phyloP scores from a whole-genome alignment of 2,797 vertebrate genomes.

The Poeciliopsis gracilis region DNA sequence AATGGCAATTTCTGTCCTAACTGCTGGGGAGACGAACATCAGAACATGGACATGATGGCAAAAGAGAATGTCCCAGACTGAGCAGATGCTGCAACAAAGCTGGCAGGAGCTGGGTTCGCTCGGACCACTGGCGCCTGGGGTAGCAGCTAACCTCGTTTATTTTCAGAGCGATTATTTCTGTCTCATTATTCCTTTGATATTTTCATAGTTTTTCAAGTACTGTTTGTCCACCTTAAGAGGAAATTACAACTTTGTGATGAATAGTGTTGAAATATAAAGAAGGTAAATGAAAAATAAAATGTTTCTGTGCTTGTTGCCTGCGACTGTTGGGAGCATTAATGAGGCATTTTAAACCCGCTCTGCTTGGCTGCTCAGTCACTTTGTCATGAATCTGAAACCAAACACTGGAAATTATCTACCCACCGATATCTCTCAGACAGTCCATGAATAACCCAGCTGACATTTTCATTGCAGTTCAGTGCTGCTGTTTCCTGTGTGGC shows the following conservation, averaged over 20 bases:
- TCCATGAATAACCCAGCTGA: background rate
- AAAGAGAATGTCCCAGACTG: background rate
- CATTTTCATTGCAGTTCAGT: background rate
- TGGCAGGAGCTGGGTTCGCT: background rate
- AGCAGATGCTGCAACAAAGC: background rate
- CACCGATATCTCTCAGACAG: background rate
- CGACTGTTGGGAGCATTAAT: background rate
- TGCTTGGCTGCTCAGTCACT: conserved; percentile 3
- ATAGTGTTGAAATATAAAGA: background rate
- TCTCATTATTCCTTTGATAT: background rate
- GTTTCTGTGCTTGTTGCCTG: background rate
- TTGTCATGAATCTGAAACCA: background rate
- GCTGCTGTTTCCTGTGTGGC: background rate
- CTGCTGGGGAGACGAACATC: background rate
- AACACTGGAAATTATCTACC: background rate
- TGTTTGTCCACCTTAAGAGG: background rate
- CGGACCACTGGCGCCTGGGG: background rate
- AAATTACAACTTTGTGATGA: background rate
- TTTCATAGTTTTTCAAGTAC: background rate
- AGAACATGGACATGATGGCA: background rate
- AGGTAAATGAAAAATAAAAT: background rate
- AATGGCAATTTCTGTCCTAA: background rate
- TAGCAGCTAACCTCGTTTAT: background rate
- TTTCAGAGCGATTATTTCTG: background rate
- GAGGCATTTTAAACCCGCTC: background rate